Evolutionary conservation across 2,797 vertebrate genomes (phyloP), one percentile per base, ranked within the genome.

Genomic region (Oreochromis mossambicus): DNA sequence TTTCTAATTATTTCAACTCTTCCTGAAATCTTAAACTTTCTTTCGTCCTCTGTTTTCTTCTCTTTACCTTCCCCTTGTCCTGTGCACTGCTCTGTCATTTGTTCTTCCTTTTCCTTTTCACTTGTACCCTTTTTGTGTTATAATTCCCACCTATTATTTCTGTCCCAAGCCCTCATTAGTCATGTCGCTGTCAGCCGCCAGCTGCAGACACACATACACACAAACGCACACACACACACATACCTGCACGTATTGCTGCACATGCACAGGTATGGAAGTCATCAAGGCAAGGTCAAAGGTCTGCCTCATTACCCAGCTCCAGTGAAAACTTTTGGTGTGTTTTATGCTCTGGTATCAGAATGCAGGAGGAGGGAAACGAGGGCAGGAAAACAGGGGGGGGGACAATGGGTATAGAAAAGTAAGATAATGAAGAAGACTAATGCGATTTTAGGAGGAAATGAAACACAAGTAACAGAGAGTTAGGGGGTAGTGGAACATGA

Each of bases 231-330:
- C 77, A 82, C 77, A 82, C 82, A 83, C 86, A 88, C 56, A 83
- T n/a, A 63, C 32, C 78, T 79, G 19, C 92, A 94, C 76, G 66
- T 94, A 93, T 91, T 88, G 90, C 96, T 97, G 95, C 97, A 97
- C 97, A 96, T 97, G 96, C 96, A 97, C 97, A 97, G 97, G 98
- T 98, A 98, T 99, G 98, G 98, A 99, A 99, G 97, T 98, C 98
- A 99, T 99, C 98, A 99, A 96, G 91, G 95, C 87, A 12, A 91
- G 96, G 98, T 97, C 97, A 98, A 96, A 98, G 98, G 98, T 97
- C 97, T 93, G 95, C 95, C 98, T 99, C 98, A 99, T 99, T 99
- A 99, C 97, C 97, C 96, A 97, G 97, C 97, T 97, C 97, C 97
- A 98, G 98, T 97, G 97, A 98, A 99, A 98, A 98, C 97, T 97